Evolutionary conservation across 2,888 invertebrate species (phyloP).

Genomic region (Drosophila picticornis): DNA sequence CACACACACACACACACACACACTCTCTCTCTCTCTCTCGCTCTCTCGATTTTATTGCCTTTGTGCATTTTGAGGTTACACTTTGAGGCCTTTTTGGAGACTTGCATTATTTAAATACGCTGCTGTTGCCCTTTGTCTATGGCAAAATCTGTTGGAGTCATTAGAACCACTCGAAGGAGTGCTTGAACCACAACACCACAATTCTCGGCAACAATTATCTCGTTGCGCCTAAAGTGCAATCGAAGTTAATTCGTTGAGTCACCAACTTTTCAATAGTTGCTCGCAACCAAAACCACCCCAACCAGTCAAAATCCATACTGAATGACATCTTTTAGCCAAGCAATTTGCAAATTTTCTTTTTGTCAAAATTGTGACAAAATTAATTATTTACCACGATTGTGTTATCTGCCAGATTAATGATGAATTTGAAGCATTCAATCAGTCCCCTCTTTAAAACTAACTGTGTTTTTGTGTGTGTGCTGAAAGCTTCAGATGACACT

Average conservation of each 20-base stretch:
- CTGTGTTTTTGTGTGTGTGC: not conserved
- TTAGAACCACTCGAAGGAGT: conserved; percentile 29
- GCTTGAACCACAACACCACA: conserved; percentile 45
- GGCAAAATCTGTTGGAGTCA: conserved; percentile 39
- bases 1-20: not conserved
- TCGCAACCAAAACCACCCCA: not conserved
- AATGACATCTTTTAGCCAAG: conserved; percentile 50
- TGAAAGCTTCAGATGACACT: not conserved
- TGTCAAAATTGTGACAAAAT: conserved; percentile 28
- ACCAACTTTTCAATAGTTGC: conserved; percentile 60
- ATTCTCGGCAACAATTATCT: conserved; percentile 66
- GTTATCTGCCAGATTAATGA: conserved; percentile 31
- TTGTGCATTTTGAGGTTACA: conserved; percentile 34
- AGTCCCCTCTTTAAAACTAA: not conserved
- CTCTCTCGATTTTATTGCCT: conserved; percentile 11
- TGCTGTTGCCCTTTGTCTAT: conserved; percentile 12
- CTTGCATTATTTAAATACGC: conserved; percentile 62
- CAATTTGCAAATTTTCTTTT: conserved; percentile 61
- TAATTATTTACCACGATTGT: conserved; percentile 21
- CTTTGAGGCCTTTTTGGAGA: conserved; percentile 47
- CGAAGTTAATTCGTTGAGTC: conserved; percentile 74
- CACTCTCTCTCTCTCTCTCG: not conserved
- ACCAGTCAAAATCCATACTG: conserved; percentile 32
- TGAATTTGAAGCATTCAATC: not conserved
- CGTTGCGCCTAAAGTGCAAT: conserved; percentile 73